Evolutionary conservation across 2,888 invertebrate genomes (phyloP), one percentile per base, ranked within the genome.

Genomic region (Amphimallon solstitiale): DNA sequence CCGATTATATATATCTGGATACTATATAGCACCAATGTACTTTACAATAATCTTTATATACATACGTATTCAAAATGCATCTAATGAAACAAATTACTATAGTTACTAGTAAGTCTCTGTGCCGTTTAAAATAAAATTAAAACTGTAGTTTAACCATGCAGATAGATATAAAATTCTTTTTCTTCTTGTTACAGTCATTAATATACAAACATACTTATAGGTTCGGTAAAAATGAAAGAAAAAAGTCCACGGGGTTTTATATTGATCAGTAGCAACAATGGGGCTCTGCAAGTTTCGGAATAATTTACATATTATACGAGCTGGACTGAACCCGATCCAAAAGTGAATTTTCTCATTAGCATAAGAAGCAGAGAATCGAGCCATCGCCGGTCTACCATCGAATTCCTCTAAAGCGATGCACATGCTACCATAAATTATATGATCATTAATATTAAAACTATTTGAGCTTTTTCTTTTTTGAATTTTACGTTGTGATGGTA

Each of bases 261-360:
- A 67, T 67, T 60, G 64, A 66, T 66, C 66, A 66, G 60, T 56
- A 61, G 66, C 61, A 61, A 66, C 66, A 66, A 66, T 66, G 61
- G 68, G n/a, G 60, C 68, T 29, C 66, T 66, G 60, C 63, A 67
- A 63, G 65, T 71, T 67, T 59, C 69, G 67, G 65, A 65, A 65
- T 62, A 67, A 72, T 72, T 72, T 70, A 71, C 72, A 72, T 72
- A 71, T 68, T 70, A 68, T 67, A 66, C 67, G 66, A 71, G 69
- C 62, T 66, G 69, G 69, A 69, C 70, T 69, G 70, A 71, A 70
- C 70, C 70, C 70, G 69, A 70, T 68, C 68, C 69, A 70, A 71
- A 72, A 70, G 68, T 70, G 68, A 72, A 70, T 67, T n/a, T 52
- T 43, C 72, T 71, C 68, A 72, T 72, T 72, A 71, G 69, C 72